Percentiles rank a stretch among this genome's conserved stretches.
Evolutionary conservation across 2,113 vertebrate species (phyloP).

Genomic region (Eclectus roratus): DNA sequence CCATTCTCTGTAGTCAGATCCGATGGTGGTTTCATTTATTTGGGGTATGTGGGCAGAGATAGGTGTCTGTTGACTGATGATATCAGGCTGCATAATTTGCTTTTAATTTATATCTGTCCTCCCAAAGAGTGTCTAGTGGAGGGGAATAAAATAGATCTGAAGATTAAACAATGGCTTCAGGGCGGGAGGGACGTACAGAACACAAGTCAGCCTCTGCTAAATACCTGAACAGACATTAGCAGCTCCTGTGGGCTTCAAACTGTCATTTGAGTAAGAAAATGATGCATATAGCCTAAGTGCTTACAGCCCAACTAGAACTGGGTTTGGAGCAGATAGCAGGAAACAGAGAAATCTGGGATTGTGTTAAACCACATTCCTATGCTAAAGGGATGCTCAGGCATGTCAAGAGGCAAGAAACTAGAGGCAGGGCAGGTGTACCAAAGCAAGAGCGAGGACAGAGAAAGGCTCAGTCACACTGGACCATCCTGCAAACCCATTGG

Average conservation of each 20-base stretch:
- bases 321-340: not conserved
- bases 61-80: conserved; percentile 34
- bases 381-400: not conserved
- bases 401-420: not conserved
- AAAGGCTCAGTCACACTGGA: not conserved
- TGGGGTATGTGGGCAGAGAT: not conserved
- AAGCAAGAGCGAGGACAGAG: not conserved
- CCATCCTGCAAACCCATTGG: not conserved
- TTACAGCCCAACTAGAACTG: not conserved
- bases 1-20: not conserved
- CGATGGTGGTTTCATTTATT: not conserved
- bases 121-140: not conserved
- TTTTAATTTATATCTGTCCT: conserved; percentile 50
- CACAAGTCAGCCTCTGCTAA: not conserved
- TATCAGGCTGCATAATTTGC: conserved; percentile 47
- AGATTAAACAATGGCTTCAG: conserved; percentile 13
- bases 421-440: not conserved
- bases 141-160: not conserved
- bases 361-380: not conserved
- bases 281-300: not conserved
- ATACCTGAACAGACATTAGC: not conserved
- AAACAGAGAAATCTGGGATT: not conserved
- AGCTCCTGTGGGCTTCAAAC: not conserved
- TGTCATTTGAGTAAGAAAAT: not conserved
- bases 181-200: not conserved